phyloP scores from a whole-genome alignment of 2,888 invertebrate genomes.

The Uropetala carovei region DNA sequence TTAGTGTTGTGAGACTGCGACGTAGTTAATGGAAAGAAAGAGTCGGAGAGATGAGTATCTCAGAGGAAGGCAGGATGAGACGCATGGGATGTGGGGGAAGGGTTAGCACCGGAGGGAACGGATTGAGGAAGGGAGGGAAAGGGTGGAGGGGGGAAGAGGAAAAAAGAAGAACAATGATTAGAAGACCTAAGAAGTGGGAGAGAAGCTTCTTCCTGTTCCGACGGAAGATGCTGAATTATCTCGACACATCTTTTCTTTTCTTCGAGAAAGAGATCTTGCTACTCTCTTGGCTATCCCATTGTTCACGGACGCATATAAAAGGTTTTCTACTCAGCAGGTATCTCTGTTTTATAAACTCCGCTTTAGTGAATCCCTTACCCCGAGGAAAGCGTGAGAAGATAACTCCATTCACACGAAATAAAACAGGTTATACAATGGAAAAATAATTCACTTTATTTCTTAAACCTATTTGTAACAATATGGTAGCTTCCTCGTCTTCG shows the following conservation, averaged over 20 bases:
- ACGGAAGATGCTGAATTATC: neutral
- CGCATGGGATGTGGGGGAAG: no score
- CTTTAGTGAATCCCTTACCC: neutral
- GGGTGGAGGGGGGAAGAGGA: no score
- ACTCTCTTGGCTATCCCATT: neutral
- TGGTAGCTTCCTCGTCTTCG: neutral
- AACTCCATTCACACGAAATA: neutral
- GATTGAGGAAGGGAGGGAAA: no score
- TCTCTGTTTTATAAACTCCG: neutral
- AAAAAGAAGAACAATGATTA: no score
- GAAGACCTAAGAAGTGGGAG: neutral
- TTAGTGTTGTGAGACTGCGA: no score
- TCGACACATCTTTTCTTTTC: neutral
- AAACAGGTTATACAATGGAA: neutral
- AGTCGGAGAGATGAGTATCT: no score
- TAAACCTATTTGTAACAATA: constrained; percentile 5
- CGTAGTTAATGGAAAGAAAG: no score
- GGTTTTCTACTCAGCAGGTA: neutral
- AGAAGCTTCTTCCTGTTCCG: neutral
- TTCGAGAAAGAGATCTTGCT: neutral
- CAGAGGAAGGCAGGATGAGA: no score
- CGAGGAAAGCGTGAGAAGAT: neutral
- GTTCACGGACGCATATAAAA: neutral
- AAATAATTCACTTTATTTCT: constrained; percentile 34
- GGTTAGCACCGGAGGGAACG: no score